Conservation (phyloP, 2,888 invertebrate genomes). For the Latrodectus hesperus region DNA sequence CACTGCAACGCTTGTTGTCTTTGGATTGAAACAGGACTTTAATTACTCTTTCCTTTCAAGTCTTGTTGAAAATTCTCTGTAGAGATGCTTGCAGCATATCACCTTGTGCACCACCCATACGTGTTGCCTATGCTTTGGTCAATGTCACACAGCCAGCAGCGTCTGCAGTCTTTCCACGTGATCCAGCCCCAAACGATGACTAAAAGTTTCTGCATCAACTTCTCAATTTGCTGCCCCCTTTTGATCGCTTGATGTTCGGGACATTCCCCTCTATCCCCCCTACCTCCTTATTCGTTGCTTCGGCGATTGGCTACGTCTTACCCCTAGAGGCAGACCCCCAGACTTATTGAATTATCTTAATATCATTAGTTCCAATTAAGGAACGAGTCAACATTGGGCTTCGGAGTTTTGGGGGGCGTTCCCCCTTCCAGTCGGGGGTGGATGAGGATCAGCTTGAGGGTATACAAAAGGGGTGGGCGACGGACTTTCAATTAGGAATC, state of each 20-base stretch:
- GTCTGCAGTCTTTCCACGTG: slow-evolving; percentile 41
- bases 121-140: slow-evolving; percentile 46
- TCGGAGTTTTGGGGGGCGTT: slow-evolving; percentile 66
- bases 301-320: slow-evolving; percentile 63
- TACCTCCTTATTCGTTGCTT: slow-evolving; percentile 26
- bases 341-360: slow-evolving; percentile 67
- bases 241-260: slow-evolving; percentile 39
- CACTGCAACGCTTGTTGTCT: too few species aligned
- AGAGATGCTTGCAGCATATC: too few species aligned
- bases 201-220: slow-evolving; percentile 68
- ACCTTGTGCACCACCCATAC: not conserved
- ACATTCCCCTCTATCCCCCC: slow-evolving; percentile 12
- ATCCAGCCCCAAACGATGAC: slow-evolving; percentile 53
- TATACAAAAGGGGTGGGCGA: slow-evolving; percentile 52
- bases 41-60: too few species aligned
- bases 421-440: slow-evolving; percentile 40
- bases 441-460: slow-evolving; percentile 46
- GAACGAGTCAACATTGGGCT: slow-evolving; percentile 68
- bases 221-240: slow-evolving; percentile 51
- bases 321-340: slow-evolving; percentile 50
- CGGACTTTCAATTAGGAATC: slow-evolving; percentile 68
- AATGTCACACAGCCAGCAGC: slow-evolving; percentile 56
- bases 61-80: too few species aligned
- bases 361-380: slow-evolving; percentile 68
- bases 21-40: too few species aligned